phyloP scores from a whole-genome alignment of 2,797 vertebrate genomes.

The Nothura maculosa region DNA sequence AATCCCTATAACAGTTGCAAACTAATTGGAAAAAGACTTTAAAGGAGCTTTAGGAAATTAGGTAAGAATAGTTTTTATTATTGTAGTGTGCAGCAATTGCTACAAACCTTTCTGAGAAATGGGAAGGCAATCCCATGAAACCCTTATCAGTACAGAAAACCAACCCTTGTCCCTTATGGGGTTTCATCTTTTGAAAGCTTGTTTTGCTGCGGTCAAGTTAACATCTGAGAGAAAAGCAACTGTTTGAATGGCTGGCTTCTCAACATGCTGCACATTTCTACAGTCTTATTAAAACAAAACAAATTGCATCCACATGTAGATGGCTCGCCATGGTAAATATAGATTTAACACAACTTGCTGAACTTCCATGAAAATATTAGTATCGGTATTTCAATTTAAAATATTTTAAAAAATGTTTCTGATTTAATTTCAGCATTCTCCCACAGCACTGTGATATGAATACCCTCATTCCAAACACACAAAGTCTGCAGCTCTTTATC shows the following conservation, averaged over 20 bases:
- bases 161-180: neutral
- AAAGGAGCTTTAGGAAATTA: conserved; percentile 66
- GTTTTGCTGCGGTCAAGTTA: neutral
- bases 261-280: neutral
- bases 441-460: fast-evolving
- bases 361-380: neutral
- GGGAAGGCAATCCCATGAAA: conserved; percentile 11
- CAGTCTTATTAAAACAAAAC: neutral
- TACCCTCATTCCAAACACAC: neutral
- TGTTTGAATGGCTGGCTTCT: neutral
- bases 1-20: conserved; percentile 50
- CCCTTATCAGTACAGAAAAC: neutral
- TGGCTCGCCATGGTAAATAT: neutral
- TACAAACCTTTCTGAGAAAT: conserved; percentile 10
- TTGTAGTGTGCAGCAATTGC: neutral
- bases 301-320: neutral
- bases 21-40: conserved; percentile 70
- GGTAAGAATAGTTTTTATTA: conserved; percentile 66
- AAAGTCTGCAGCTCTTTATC: neutral
- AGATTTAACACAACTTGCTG: neutral
- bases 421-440: neutral
- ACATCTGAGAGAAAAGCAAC: neutral
- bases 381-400: neutral
- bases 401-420: neutral
- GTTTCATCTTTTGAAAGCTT: conserved; percentile 25